Evolutionary conservation across 2,113 vertebrate species (phyloP).

Genomic region (Chrysemys picta): DNA sequence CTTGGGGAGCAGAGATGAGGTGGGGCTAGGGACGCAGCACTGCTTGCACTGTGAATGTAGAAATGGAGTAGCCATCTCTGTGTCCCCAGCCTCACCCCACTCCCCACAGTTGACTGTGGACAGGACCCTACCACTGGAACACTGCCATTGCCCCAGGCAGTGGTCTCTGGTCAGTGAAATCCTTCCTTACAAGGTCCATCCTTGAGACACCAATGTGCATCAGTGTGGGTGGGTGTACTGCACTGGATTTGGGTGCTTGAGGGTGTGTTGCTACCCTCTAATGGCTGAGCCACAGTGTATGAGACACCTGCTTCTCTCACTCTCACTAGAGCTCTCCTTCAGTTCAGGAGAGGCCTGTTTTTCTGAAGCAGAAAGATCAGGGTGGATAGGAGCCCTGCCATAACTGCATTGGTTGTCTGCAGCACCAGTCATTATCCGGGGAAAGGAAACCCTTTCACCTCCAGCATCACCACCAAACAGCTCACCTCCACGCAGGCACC

Average conservation of each 20-base stretch:
- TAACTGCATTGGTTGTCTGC: not conserved
- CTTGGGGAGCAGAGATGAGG: not conserved
- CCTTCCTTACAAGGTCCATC: not conserved
- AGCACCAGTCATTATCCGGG: not conserved
- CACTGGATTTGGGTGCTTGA: not conserved
- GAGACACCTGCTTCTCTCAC: not conserved
- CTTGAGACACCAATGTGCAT: not conserved
- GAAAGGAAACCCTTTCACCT: not conserved
- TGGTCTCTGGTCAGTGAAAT: not conserved
- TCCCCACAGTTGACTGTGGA: not conserved
- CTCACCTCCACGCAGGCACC: not conserved
- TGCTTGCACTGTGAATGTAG: not conserved
- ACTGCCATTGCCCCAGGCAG: not conserved
- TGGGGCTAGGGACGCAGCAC: not conserved
- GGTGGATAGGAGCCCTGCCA: not conserved
- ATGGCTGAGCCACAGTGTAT: not conserved
- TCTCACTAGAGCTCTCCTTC: not conserved
- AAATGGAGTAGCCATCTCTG: not conserved
- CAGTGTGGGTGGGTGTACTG: not conserved
- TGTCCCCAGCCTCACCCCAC: not conserved
- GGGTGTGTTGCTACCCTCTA: not conserved
- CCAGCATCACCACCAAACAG: not conserved
- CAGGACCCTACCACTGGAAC: not conserved
- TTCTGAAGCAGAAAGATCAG: not conserved
- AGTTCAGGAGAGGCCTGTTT: not conserved